Conservation (phyloP, 1,140 invertebrate genomes). For the Zophobas atratus region DNA sequence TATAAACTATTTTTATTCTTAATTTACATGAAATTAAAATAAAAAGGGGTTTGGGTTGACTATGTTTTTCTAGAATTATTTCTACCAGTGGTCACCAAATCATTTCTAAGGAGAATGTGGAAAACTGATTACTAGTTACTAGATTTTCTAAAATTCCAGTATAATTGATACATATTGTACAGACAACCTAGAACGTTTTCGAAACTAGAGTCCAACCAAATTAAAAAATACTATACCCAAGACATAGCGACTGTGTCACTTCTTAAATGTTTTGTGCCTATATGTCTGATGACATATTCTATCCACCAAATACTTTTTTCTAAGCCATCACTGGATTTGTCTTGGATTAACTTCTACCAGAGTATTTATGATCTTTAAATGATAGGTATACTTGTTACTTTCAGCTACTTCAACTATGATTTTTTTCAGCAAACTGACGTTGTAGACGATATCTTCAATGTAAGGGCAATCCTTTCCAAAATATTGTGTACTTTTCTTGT, state of each 20-base stretch:
- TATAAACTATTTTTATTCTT: too few relatives aligned
- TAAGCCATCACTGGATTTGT: constrained; percentile 56
- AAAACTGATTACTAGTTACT: too few relatives aligned
- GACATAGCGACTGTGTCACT: constrained; percentile 60
- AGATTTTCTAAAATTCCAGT: too few relatives aligned
- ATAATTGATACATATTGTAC: too few relatives aligned
- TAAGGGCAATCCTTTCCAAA: constrained; percentile 29
- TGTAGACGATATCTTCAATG: background rate
- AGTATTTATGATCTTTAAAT: constrained; percentile 8
- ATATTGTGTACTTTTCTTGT: constrained; percentile 32
- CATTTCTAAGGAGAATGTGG: too few relatives aligned
- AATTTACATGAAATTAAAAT: too few relatives aligned
- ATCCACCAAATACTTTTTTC: constrained; percentile 68
- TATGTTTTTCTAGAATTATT: too few relatives aligned
- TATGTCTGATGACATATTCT: constrained; percentile 67
- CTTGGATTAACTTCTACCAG: constrained; percentile 30
- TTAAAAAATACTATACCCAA: constrained; percentile 64
- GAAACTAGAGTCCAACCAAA: too few relatives aligned
- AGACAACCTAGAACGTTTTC: too few relatives aligned
- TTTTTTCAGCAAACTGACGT: constrained; percentile 18
- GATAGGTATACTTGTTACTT: constrained; percentile 46
- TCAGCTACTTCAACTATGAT: constrained; percentile 1
- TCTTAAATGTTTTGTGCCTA: constrained; percentile 60
- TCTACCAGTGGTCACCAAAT: too few relatives aligned
- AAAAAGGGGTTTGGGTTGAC: too few relatives aligned